Percentiles rank a stretch among this genome's conserved stretches.
Conservation (phyloP, 2,888 invertebrate genomes). For the Strigamia maritima region DNA sequence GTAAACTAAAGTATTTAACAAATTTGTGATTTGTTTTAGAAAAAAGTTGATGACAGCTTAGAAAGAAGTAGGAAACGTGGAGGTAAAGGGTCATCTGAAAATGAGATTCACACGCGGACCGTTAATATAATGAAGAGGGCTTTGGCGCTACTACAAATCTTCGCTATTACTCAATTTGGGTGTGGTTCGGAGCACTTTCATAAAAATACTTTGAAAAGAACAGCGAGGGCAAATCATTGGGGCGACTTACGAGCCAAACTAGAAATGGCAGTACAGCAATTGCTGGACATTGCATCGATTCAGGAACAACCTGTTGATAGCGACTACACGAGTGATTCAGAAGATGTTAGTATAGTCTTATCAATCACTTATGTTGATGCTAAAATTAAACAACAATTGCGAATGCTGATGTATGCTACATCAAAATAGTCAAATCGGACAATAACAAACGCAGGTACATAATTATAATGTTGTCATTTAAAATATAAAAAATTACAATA, state of each 20-base stretch:
- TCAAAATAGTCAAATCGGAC: too few species aligned
- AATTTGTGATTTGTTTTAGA: background rate
- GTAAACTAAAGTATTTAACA: background rate
- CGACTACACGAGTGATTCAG: constrained; percentile 61
- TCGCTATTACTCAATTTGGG: constrained; percentile 87
- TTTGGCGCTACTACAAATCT: constrained; percentile 85
- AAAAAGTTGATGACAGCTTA: background rate
- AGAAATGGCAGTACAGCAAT: constrained; percentile 75
- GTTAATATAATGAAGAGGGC: constrained; percentile 80
- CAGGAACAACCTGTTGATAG: constrained; percentile 56
- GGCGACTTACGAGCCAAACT: constrained; percentile 90
- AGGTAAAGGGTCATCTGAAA: background rate
- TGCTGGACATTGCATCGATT: constrained; percentile 63
- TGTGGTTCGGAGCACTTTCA: constrained; percentile 70
- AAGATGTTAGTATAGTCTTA: constrained; percentile 53
- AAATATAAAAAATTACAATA: too few species aligned
- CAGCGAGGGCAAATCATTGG: constrained; percentile 86
- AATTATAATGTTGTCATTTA: too few species aligned
- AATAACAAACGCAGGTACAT: too few species aligned
- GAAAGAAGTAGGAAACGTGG: background rate
- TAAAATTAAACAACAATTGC: too few species aligned
- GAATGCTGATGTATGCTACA: too few species aligned
- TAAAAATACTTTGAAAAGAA: constrained; percentile 77
- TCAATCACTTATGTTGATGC: too few species aligned
- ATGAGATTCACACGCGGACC: constrained; percentile 51